Evolutionary conservation across 2,888 invertebrate genomes (phyloP).

Genomic region (Agrotis clavis): DNA sequence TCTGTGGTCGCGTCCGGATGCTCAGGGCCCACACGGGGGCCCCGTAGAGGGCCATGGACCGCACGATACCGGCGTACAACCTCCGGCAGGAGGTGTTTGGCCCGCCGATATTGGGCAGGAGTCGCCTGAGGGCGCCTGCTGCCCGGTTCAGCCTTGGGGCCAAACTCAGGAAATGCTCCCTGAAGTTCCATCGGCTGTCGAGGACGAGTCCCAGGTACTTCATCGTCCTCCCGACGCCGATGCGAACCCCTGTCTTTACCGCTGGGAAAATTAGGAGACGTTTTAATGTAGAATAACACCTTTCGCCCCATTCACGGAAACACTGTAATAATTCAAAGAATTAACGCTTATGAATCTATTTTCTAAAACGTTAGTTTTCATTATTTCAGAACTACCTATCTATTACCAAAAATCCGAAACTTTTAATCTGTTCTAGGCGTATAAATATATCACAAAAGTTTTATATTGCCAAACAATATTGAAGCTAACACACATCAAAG

Average conservation of each 20-base stretch:
- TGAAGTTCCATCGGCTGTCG: too few species aligned
- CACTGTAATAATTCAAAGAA: conserved; percentile 8
- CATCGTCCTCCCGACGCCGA: too few species aligned
- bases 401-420: background rate
- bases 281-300: conserved; percentile 33
- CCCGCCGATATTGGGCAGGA: too few species aligned
- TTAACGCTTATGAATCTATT: background rate
- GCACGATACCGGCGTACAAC: too few species aligned
- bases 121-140: too few species aligned
- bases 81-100: too few species aligned
- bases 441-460: conserved; percentile 15
- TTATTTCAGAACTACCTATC: background rate
- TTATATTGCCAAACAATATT: conserved; percentile 40
- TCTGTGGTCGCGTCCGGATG: too few species aligned
- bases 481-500: conserved; percentile 38
- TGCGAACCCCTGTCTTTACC: conserved; percentile 26
- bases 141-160: too few species aligned
- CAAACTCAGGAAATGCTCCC: too few species aligned
- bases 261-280: conserved; percentile 30
- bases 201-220: too few species aligned
- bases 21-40: too few species aligned
- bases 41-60: too few species aligned
- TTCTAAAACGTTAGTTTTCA: background rate
- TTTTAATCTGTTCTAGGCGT: conserved; percentile 5
- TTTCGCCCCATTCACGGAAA: background rate